Percentiles rank a stretch among this genome's conserved stretches.
Conservation (phyloP, 30 jellyfish, hydroid and myxozoan species). For the Aurelia sp. region DNA sequence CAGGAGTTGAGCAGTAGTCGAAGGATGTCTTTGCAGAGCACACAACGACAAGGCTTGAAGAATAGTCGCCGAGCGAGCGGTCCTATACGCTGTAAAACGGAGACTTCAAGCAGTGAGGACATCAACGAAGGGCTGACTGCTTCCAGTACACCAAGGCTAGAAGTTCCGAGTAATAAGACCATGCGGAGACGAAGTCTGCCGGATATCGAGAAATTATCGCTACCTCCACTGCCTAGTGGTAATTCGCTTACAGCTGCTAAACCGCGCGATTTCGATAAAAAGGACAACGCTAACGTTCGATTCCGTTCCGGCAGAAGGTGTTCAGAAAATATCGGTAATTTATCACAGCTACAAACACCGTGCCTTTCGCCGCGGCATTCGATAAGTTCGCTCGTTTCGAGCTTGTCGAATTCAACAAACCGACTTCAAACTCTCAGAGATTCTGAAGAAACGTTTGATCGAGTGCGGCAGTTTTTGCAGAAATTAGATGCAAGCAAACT, state of each 20-base stretch:
- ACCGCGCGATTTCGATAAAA: conserved; percentile 19
- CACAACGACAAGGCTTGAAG: conserved; percentile 12
- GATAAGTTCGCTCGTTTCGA: conserved; percentile 76
- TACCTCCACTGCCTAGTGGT: conserved; percentile 44
- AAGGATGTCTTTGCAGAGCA: conserved; percentile 46
- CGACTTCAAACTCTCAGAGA: conserved; percentile 41
- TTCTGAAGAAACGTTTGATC: conserved; percentile 72
- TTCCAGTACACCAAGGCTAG: conserved; percentile 38
- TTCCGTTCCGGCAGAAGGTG: conserved; percentile 43
- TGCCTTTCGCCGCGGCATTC: conserved; percentile 76
- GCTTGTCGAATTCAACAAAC: conserved; percentile 72
- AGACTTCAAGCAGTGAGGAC: conserved; percentile 23
- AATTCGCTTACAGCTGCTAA: conserved; percentile 39
- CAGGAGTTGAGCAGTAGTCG: conserved; percentile 46
- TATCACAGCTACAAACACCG: conserved; percentile 69
- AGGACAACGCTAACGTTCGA: conserved; percentile 10
- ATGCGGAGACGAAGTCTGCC: conserved; percentile 70
- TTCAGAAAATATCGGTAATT: conserved; percentile 46
- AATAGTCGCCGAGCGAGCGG: conserved; percentile 59
- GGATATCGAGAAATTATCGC: conserved; percentile 48
- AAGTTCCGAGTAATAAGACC: conserved; percentile 24
- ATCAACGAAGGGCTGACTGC: background rate
- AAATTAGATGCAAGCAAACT: conserved; percentile 67
- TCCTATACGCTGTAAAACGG: conserved; percentile 44
- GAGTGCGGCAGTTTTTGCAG: conserved; percentile 77